These are phyloP conservation scores for Drosophila triauraria DNA, from an alignment of 1,140 invertebrate species.

Conservation along the genomic window DNA sequence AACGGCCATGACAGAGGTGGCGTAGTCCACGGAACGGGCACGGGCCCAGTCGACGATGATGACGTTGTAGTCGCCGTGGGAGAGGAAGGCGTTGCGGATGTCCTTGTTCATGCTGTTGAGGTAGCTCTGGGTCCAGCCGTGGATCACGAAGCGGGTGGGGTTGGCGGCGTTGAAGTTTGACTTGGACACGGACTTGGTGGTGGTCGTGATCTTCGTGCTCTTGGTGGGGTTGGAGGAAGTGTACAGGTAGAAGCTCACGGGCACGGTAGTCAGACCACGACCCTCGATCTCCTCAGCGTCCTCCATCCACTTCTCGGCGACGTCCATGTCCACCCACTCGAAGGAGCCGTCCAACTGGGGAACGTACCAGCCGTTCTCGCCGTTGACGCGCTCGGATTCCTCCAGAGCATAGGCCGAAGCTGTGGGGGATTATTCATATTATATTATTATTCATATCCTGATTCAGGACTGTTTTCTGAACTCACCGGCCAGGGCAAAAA, in stretches of 20 bases:
- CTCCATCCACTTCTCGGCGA: conserved; percentile 58
- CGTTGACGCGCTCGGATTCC: conserved; percentile 67
- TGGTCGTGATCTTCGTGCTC: conserved; percentile 62
- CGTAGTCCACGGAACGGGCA: conserved; percentile 85
- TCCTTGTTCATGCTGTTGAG: conserved; percentile 63
- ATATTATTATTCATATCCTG: too few species aligned
- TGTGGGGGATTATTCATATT: too few species aligned
- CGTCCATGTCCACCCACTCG: conserved; percentile 72
- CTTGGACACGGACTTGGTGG: conserved; percentile 36
- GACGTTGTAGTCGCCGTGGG: conserved; percentile 85
- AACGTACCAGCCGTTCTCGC: conserved; percentile 82
- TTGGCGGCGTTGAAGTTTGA: conserved; percentile 66
- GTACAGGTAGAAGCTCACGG: conserved; percentile 72
- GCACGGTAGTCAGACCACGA: conserved; percentile 51
- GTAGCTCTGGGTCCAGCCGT: conserved; percentile 76
- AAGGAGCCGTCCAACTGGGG: conserved; percentile 68
- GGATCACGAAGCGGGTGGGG: conserved; percentile 77
- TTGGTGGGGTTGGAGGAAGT: conserved; percentile 64
- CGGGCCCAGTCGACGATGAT: conserved; percentile 89
- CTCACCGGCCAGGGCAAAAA: conserved; percentile 28
- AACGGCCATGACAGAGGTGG: conserved; percentile 84
- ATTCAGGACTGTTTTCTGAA: too few species aligned
- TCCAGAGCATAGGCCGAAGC: conserved; percentile 46
- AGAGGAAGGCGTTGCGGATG: conserved; percentile 86
- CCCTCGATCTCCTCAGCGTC: conserved; percentile 46